Percentiles rank a stretch among this genome's conserved stretches.
Evolutionary conservation across 1,140 invertebrate species (phyloP).

Genomic region (Melitaea cinxia): DNA sequence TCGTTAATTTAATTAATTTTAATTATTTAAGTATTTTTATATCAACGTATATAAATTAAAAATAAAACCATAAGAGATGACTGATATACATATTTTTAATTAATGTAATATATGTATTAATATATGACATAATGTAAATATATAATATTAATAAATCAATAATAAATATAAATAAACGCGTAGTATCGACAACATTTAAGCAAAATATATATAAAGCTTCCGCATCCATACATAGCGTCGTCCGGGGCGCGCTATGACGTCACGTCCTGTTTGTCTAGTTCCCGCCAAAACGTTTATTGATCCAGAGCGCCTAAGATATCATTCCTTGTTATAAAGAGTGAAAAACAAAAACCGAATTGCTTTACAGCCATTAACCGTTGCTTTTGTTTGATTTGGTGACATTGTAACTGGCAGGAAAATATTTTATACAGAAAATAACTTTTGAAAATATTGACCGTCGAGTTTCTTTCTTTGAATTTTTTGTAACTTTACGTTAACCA

Average conservation of each 20-base stretch:
- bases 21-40: too few relatives aligned
- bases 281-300: constrained; percentile 44
- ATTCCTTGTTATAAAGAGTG: constrained; percentile 25
- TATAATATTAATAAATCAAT: not conserved
- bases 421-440: too few relatives aligned
- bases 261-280: constrained; percentile 38
- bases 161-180: not conserved
- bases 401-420: not conserved
- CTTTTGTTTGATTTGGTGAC: too few relatives aligned
- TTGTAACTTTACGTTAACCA: too few relatives aligned
- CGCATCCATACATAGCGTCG: constrained; percentile 18
- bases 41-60: too few relatives aligned
- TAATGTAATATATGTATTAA: too few relatives aligned
- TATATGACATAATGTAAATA: too few relatives aligned
- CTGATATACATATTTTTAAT: too few relatives aligned
- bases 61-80: too few relatives aligned
- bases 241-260: constrained; percentile 27
- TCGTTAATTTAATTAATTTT: too few relatives aligned
- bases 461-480: not conserved
- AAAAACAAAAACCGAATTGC: not conserved
- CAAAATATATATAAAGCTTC: constrained; percentile 20
- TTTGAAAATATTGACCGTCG: not conserved
- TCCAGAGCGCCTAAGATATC: constrained; percentile 29
- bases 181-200: too few relatives aligned
- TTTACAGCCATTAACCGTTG: not conserved